These are phyloP conservation scores for Drosophila birchii DNA, from an alignment of 2,888 invertebrate species.

Conservation along the genomic window DNA sequence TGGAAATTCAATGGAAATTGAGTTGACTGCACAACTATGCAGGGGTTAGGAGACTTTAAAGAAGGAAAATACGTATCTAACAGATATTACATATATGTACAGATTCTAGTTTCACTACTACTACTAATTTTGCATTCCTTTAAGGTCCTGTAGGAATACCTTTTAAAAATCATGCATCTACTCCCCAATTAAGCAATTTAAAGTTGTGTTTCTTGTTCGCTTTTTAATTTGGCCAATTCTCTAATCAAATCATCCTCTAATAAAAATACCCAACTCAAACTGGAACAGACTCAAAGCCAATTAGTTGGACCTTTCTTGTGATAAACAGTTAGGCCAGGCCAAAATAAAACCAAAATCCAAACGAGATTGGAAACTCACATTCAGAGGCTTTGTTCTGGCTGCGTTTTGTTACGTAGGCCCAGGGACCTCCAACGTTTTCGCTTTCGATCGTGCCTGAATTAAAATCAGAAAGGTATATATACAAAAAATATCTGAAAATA, in stretches of 20 bases:
- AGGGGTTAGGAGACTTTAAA: constrained; percentile 11
- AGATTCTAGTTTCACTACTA: not conserved
- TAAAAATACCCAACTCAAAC: constrained; percentile 63
- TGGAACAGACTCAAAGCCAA: constrained; percentile 53
- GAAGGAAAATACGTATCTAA: not conserved
- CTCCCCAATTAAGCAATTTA: constrained; percentile 15
- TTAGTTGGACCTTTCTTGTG: constrained; percentile 59
- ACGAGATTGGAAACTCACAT: constrained; percentile 42
- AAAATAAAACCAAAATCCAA: constrained; percentile 33
- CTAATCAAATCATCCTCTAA: constrained; percentile 57
- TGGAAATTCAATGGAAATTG: constrained; percentile 33
- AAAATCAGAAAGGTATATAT: not conserved
- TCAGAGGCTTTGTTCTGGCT: constrained; percentile 12
- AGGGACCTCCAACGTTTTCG: constrained; percentile 76
- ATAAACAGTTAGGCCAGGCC: constrained; percentile 69
- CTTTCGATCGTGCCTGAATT: constrained; percentile 68
- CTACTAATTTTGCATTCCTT: not conserved
- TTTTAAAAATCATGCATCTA: not conserved
- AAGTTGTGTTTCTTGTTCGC: constrained; percentile 1
- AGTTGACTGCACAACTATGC: constrained; percentile 19
- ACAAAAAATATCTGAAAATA: not conserved
- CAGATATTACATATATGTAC: not conserved
- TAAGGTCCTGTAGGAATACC: not conserved
- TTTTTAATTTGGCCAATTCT: constrained; percentile 18
- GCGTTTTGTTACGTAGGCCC: constrained; percentile 45